These are phyloP conservation scores for Malaclemys terrapin DNA, from an alignment of 2,113 vertebrate species.

Conservation along the genomic window DNA sequence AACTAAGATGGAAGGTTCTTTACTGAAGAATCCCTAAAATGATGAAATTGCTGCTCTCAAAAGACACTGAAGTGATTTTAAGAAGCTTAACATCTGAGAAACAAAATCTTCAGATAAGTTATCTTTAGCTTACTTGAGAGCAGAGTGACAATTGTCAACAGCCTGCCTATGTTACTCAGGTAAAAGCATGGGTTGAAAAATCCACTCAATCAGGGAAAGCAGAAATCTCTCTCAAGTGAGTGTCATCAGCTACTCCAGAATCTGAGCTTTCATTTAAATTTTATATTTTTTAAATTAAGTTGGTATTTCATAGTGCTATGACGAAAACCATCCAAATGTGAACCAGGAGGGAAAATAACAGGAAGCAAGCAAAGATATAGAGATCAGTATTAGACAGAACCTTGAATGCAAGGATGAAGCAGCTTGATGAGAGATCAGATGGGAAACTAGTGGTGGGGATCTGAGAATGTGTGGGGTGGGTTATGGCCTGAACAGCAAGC, in stretches of 20 bases:
- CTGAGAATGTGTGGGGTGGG: rapidly evolving
- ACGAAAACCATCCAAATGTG: not conserved
- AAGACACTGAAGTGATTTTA: not conserved
- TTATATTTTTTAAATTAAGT: not conserved
- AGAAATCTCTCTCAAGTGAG: not conserved
- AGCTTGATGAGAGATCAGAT: not conserved
- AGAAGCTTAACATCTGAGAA: slow-evolving; percentile 14
- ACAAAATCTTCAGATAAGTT: not conserved
- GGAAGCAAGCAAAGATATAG: not conserved
- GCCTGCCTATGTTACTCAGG: not conserved
- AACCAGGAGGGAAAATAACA: not conserved
- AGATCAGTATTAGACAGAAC: not conserved
- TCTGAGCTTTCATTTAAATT: not conserved
- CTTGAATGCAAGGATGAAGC: not conserved
- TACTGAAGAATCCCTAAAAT: not conserved
- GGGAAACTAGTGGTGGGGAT: not conserved
- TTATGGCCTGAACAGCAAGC: not conserved
- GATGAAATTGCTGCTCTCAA: not conserved
- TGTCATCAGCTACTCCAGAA: rapidly evolving
- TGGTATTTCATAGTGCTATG: not conserved
- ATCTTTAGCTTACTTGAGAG: not conserved
- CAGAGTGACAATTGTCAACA: not conserved
- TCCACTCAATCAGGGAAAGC: not conserved
- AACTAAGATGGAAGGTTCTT: not conserved
- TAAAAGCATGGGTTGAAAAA: not conserved